These are phyloP conservation scores for Lithosia quadra DNA, from an alignment of 2,888 invertebrate genomes.

Conservation along the genomic window DNA sequence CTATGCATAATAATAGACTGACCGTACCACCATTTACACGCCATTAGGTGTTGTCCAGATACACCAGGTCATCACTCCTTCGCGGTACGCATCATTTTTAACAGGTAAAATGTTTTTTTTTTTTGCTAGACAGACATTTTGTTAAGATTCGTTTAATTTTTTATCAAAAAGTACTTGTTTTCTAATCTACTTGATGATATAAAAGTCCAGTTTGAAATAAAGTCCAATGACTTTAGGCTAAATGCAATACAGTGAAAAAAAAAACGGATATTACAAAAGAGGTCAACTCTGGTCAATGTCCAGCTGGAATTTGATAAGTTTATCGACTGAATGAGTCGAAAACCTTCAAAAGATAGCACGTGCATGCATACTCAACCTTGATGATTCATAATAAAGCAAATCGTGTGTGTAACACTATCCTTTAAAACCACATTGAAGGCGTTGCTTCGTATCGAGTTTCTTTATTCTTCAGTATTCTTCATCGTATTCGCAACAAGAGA, in stretches of 20 bases:
- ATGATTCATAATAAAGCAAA: not conserved
- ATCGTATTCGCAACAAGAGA: no score
- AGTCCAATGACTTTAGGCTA: not conserved
- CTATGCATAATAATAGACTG: no score
- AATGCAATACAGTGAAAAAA: not conserved
- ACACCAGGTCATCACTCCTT: no score
- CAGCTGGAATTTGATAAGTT: not conserved
- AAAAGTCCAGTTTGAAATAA: not conserved
- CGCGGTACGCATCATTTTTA: no score
- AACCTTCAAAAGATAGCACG: conserved; percentile 1
- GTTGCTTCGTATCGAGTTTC: conserved; percentile 13
- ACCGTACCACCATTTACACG: no score
- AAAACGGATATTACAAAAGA: not conserved
- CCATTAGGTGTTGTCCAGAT: no score
- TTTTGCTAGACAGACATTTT: no score
- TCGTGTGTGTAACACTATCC: conserved; percentile 10
- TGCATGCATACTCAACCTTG: conserved; percentile 1
- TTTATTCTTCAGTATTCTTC: no score
- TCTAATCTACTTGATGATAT: no score
- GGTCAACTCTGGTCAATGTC: not conserved
- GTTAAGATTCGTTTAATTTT: no score
- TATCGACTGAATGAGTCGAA: not conserved
- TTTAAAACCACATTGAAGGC: conserved; percentile 12
- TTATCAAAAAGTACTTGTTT: no score
- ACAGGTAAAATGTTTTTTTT: no score